Base-by-base conservation (phyloP, 2,113 vertebrate species). In the Dasyprocta punctata region DNA sequence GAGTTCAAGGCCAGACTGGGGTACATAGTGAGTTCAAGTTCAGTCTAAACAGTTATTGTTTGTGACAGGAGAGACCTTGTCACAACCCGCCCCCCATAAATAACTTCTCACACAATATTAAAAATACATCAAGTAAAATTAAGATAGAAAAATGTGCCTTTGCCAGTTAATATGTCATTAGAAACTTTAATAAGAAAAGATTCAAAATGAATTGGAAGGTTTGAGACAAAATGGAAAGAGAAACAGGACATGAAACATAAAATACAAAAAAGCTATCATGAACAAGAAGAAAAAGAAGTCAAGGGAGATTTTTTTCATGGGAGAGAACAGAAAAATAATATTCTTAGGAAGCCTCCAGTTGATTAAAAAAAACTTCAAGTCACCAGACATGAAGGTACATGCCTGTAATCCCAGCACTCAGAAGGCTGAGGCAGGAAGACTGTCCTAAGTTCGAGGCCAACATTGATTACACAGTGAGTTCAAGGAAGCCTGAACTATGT, bases 121-220 rank as follows among this genome's bases (percentile, higher is more conserved):
- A 67, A n/a, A 67, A 67, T 49, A 92, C 14, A 94, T 63, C 12
- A 86, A 83, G 63, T 65, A 33, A 86, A 93, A 71, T 73, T 75
- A 77, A 77, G 67, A 61, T 8, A 47, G 24, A 90, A 81, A 73
- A 75, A 63, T 65, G 86, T n/a, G 4, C 3, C 71, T 38, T 58
- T 80, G 54, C 5, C 30, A 69, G 80, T 33, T 44, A 83, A 38
- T 41, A 44, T 5, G 6, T 78, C 33, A 58, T 88, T 89, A 86
- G 58, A 86, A 97, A 22, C 12, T 49, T 93, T 80, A 95, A 20
- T 77, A 78, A 91, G 38, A 63, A 88, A n/a, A 67, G 4, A 11
- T 61, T 81, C 65, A 38, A 7, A 87, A 90, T 7, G 80, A 52
- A 91, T n/a, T 91, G 26, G 33, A 63, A 93, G 67, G 65, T 9